phyloP scores from a whole-genome alignment of 2,797 vertebrate genomes.

The Lagocephalus sceleratus region DNA sequence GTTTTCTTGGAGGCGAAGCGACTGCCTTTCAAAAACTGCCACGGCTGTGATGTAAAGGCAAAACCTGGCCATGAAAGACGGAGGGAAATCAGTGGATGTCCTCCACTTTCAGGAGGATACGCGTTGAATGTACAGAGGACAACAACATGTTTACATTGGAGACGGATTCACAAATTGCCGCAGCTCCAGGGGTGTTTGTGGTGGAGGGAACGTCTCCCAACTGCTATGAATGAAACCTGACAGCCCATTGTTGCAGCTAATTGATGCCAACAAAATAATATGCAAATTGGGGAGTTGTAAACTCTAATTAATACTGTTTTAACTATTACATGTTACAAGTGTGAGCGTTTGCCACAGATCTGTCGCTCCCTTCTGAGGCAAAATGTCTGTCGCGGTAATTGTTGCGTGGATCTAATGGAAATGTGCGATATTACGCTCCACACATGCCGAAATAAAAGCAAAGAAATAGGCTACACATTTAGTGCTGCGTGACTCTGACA shows the following conservation, averaged over 20 bases:
- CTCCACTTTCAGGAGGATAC: conserved; percentile 28
- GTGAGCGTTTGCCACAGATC: conserved; percentile 20
- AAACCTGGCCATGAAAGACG: conserved; percentile 34
- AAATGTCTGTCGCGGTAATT: too few species aligned
- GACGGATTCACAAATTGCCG: conserved; percentile 3
- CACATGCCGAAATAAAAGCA: too few species aligned
- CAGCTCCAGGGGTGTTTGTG: conserved; percentile 3
- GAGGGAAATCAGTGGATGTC: conserved; percentile 27
- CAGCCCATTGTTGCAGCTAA: conserved; percentile 30
- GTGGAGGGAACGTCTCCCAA: conserved; percentile 1
- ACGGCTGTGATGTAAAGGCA: conserved; percentile 60
- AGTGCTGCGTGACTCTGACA: conserved; percentile 5
- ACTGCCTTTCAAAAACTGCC: conserved; percentile 70
- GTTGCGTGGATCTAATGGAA: too few species aligned
- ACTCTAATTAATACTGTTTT: background rate
- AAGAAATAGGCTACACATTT: too few species aligned
- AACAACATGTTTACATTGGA: conserved; percentile 20
- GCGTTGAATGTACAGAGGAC: conserved; percentile 1
- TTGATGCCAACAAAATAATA: too few species aligned
- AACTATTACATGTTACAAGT: background rate
- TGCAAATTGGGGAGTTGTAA: background rate
- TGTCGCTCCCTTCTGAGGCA: background rate
- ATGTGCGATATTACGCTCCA: too few species aligned
- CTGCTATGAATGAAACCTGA: conserved; percentile 7
- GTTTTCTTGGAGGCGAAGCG: conserved; percentile 43